These are phyloP conservation scores for Watsonalla cultraria DNA, from an alignment of 2,888 invertebrate genomes.

Conservation along the genomic window DNA sequence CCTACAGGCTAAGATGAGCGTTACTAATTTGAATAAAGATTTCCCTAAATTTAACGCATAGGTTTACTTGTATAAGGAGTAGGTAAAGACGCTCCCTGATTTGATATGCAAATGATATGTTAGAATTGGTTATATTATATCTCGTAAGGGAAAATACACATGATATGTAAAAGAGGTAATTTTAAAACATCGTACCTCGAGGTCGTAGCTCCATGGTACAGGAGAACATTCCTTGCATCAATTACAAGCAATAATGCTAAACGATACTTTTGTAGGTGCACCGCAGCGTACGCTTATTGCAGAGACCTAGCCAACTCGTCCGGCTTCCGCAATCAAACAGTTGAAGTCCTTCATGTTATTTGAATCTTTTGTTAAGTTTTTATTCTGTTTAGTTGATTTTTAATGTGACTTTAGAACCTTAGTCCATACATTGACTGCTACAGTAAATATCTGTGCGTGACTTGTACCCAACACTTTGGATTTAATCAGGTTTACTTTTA, in stretches of 20 bases:
- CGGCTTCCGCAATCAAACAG: conserved; percentile 23
- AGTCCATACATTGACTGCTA: background rate
- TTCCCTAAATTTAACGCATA: too few relatives aligned
- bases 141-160: too few relatives aligned
- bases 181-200: too few relatives aligned
- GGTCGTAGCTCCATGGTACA: conserved; percentile 10
- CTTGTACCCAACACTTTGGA: background rate
- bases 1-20: too few relatives aligned
- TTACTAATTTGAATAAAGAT: too few relatives aligned
- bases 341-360: conserved; percentile 6
- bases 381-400: background rate
- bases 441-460: background rate
- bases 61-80: too few relatives aligned
- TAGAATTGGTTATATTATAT: too few relatives aligned
- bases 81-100: too few relatives aligned
- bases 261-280: conserved; percentile 12
- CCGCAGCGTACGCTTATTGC: conserved; percentile 20
- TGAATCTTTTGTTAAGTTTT: background rate
- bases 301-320: conserved; percentile 24
- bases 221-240: conserved; percentile 10
- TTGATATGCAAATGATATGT: too few relatives aligned
- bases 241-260: conserved; percentile 18
- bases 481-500: conserved; percentile 20
- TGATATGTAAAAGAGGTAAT: too few relatives aligned
- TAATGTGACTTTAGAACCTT: background rate